Percentiles rank a stretch among this genome's conserved stretches.
These are phyloP conservation scores for Gortyna flavago DNA, from an alignment of 2,888 invertebrate species.

Conservation along the genomic window DNA sequence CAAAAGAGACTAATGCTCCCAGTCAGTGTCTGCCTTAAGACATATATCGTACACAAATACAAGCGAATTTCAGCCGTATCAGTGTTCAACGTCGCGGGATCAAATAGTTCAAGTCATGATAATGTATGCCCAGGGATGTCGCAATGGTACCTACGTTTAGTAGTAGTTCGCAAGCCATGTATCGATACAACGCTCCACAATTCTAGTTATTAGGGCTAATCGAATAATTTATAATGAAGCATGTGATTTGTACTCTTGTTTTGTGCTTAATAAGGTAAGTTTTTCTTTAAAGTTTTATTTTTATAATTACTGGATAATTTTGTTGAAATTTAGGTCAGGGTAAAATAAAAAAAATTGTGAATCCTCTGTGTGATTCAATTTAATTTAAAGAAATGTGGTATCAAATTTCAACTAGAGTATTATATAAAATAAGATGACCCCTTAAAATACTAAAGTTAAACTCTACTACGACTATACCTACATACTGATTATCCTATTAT, in stretches of 20 bases:
- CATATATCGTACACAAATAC: slow-evolving; percentile 33
- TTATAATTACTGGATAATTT: neutral
- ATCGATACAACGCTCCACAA: slow-evolving; percentile 46
- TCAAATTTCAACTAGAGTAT: neutral
- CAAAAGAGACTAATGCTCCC: neutral
- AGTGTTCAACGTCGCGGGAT: slow-evolving; percentile 71
- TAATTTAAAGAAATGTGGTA: neutral
- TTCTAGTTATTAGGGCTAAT: slow-evolving; percentile 40
- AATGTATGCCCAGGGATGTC: slow-evolving; percentile 62
- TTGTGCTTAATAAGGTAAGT: slow-evolving; percentile 70
- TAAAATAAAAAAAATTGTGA: neutral
- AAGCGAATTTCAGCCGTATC: slow-evolving; percentile 63
- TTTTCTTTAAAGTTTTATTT: slow-evolving; percentile 2
- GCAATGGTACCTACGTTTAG: slow-evolving; percentile 40
- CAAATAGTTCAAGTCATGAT: slow-evolving; percentile 80
- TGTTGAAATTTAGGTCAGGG: neutral
- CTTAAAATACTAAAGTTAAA: neutral
- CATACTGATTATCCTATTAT: neutral
- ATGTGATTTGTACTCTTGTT: slow-evolving; percentile 64
- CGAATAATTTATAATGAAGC: slow-evolving; percentile 60
- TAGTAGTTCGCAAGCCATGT: slow-evolving; percentile 61
- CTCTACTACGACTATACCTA: neutral
- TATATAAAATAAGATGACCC: neutral
- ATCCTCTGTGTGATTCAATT: neutral
- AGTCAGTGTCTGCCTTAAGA: slow-evolving; percentile 25